Evolutionary conservation across 1,140 invertebrate genomes (phyloP).

Genomic region (Brachionus paranguensis): DNA sequence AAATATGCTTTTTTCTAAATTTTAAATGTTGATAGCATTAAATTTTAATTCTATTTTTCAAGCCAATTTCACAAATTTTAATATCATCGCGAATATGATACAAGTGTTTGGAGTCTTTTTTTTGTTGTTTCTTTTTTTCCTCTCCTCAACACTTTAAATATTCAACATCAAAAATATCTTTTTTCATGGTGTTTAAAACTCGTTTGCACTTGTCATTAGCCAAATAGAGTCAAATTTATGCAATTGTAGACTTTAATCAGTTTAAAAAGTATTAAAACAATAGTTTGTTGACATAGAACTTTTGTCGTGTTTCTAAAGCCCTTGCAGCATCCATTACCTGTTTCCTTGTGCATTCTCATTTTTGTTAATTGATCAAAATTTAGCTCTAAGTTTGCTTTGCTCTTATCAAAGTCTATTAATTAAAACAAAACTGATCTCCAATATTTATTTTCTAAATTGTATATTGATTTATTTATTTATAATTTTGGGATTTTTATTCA

Average conservation of each 20-base stretch:
- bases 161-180: background rate
- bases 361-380: background rate
- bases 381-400: background rate
- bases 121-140: too few species aligned
- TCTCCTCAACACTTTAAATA: background rate
- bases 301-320: background rate
- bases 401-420: constrained; percentile 29
- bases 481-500: background rate
- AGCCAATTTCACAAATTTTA: background rate
- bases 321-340: background rate
- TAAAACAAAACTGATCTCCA: constrained; percentile 20
- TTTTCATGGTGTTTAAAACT: background rate
- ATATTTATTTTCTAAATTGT: background rate
- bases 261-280: background rate
- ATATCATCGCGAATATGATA: constrained; percentile 31
- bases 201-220: constrained; percentile 8
- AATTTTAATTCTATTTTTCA: background rate
- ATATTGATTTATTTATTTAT: background rate
- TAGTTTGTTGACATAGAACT: background rate
- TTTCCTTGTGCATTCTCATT: background rate
- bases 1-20: background rate
- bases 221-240: constrained; percentile 25
- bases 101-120: constrained; percentile 19
- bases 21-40: constrained; percentile 31
- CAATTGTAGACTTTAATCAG: constrained; percentile 30